Base-by-base conservation (phyloP, 2,113 vertebrate species). In the Silurus asotus region DNA sequence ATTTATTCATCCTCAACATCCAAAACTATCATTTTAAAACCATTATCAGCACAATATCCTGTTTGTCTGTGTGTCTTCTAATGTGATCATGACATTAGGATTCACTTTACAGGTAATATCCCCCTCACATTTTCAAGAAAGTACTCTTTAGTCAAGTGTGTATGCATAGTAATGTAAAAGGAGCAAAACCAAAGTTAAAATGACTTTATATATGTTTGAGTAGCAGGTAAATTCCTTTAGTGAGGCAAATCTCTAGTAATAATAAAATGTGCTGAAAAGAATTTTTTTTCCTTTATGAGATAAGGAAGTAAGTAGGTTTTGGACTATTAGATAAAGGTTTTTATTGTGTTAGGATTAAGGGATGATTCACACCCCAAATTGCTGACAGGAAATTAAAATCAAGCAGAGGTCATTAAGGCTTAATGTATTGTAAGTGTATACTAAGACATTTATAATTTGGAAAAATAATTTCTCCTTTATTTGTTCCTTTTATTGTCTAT, bases 51-150 rank as follows among this genome's bases (percentile, higher is more conserved):
- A 45, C 37, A 37, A 37, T 37, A 37, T 37, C 37, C 37, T 75
- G 53, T 69, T 25, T 82, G n/a, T 81, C 45, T 59, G 48, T 51
- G 15, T 49, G 45, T 17, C 9, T 9, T 20, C n/a, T 65, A 58
- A 84, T 81, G 56, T 81, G 25, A 88, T 67, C 7, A 85, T 37
- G 11, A 28, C 77, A 20, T n/a, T 49, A 75, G 45, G 25, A 10
- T 4, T 78, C 20, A 76, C 58, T 53, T 3, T 28, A 53, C 53
- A n/a, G n/a, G 45, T 84, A 17, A 8, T 20, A 58, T 81, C 76
- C n/a, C 25, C 15, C 28, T 84, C 65, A 87, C 14, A 8, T 80
- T 65, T 58, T 48, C 14, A 74, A 61, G n/a, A 23, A 10, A 58
- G 5, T 69, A 37, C 45, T 81, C 83, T 62, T 51, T 83, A 61